Percentiles rank a stretch among this genome's conserved stretches.
Evolutionary conservation across 1,140 invertebrate species (phyloP).

Genomic region (Vanessa atalanta): DNA sequence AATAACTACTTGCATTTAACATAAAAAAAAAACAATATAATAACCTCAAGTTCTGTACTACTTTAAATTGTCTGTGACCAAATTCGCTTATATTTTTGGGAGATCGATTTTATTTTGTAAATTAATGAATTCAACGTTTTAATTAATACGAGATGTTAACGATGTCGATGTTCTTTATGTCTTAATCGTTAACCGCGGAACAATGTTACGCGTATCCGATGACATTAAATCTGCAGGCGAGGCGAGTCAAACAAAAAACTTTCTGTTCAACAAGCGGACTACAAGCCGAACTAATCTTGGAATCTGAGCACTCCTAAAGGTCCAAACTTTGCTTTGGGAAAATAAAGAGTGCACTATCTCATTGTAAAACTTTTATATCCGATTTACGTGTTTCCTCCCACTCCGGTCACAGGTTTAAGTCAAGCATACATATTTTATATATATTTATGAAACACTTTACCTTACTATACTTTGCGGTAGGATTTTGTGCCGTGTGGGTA

Average conservation of each 20-base stretch:
- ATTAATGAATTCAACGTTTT: neutral
- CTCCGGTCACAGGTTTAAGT: slow-evolving; percentile 28
- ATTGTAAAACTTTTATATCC: slow-evolving; percentile 56
- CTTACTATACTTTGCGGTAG: too few species aligned
- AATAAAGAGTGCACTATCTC: slow-evolving; percentile 58
- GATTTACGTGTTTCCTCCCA: slow-evolving; percentile 43
- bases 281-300: slow-evolving; percentile 66
- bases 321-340: slow-evolving; percentile 56
- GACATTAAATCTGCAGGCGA: slow-evolving; percentile 29
- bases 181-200: slow-evolving; percentile 11
- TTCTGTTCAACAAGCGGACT: slow-evolving; percentile 53
- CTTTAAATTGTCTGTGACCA: too few species aligned
- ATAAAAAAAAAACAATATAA: too few species aligned
- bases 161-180: neutral
- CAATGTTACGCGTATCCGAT: slow-evolving; percentile 29
- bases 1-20: too few species aligned
- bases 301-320: slow-evolving; percentile 61
- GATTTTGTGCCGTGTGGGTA: too few species aligned
- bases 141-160: neutral
- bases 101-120: too few species aligned
- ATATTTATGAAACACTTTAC: neutral
- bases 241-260: slow-evolving; percentile 48
- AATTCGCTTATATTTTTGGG: too few species aligned
- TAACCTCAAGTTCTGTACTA: too few species aligned
- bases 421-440: slow-evolving; percentile 13